phyloP scores from a whole-genome alignment of 2,888 invertebrate species.

The Crocallis elinguaria region DNA sequence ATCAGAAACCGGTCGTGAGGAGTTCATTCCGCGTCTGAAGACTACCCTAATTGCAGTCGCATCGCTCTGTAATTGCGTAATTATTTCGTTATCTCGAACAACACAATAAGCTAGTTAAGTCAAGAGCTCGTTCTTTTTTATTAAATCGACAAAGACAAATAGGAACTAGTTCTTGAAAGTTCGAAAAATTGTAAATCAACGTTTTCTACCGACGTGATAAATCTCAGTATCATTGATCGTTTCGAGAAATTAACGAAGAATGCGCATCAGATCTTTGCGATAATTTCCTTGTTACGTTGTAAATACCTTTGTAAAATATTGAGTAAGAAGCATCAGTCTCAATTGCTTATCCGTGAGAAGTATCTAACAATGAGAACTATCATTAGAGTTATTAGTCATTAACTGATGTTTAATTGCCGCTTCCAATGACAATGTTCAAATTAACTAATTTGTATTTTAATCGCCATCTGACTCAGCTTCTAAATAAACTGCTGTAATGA shows the following conservation, averaged over 20 bases:
- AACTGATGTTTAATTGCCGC: constrained; percentile 46
- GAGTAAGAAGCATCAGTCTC: constrained; percentile 29
- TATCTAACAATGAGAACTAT: constrained; percentile 55
- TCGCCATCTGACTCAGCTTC: constrained; percentile 32
- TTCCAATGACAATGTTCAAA: constrained; percentile 56
- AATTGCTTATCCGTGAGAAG: constrained; percentile 56
- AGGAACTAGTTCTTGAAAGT: neutral
- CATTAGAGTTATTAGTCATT: constrained; percentile 47
- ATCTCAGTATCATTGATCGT: constrained; percentile 2
- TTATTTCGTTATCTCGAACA: constrained; percentile 39
- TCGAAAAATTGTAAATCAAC: constrained; percentile 4
- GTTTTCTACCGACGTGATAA: neutral
- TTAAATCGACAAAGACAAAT: constrained; percentile 6
- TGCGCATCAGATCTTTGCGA: constrained; percentile 7
- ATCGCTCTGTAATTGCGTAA: constrained; percentile 37
- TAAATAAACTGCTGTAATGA: constrained; percentile 4
- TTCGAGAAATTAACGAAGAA: constrained; percentile 2
- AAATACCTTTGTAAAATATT: constrained; percentile 40
- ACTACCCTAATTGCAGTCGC: constrained; percentile 36
- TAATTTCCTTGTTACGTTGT: constrained; percentile 47
- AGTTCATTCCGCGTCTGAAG: constrained; percentile 34
- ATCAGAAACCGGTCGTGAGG: constrained; percentile 32
- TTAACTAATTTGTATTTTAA: constrained; percentile 55
- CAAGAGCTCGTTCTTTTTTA: constrained; percentile 13
- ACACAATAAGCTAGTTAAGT: constrained; percentile 33